Base-by-base conservation (phyloP, 2,113 vertebrate genomes). In the Regulus satrapa region DNA sequence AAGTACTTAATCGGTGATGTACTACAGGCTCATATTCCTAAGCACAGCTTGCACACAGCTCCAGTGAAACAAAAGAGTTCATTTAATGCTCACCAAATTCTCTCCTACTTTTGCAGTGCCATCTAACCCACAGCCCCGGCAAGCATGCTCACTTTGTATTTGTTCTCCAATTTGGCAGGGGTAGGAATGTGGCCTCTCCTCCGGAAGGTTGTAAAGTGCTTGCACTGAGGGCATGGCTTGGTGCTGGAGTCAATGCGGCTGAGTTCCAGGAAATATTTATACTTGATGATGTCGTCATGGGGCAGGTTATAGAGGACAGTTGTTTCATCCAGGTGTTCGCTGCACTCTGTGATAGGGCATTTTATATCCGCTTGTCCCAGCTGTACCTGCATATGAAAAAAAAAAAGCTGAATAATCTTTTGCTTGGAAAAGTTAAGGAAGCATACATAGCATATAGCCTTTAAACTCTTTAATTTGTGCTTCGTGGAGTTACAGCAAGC, bases 151-250 rank as follows among this genome's bases (percentile, higher is more conserved):
- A 99, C 99, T 99, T 99, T 99, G 97, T 99, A 99, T 97, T 99
- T 99, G 98, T 98, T 99, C 97, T 99, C 99, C 23, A 98, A 97
- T 97, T 98, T 99, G 98, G 97, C 98, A 88, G 98, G 97, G 72
- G 97, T 97, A 91, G 98, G 98, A 96, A 98, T 98, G 97, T 98
- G 98, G 97, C 98, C 97, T 97, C 97, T 98, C 92, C 95, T 98
- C 97, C 98, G 99, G 96, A 99, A 98, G 32, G 99, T 99, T 90
- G 99, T 99, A 98, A 99, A 99, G 93, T 98, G 98, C 97, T 98
- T 99, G 98, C 99, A 99, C 96, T 99, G 99, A 58, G 99, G 99
- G 91, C 99, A 99, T 59, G 99, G 99, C 96, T 99, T 99, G 94
- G 99, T 99, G 98, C 99, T 99, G 51, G 98, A 98, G 98, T 99